These are phyloP conservation scores for Harpagifer antarcticus DNA, from an alignment of 2,797 vertebrate species.

Conservation along the genomic window DNA sequence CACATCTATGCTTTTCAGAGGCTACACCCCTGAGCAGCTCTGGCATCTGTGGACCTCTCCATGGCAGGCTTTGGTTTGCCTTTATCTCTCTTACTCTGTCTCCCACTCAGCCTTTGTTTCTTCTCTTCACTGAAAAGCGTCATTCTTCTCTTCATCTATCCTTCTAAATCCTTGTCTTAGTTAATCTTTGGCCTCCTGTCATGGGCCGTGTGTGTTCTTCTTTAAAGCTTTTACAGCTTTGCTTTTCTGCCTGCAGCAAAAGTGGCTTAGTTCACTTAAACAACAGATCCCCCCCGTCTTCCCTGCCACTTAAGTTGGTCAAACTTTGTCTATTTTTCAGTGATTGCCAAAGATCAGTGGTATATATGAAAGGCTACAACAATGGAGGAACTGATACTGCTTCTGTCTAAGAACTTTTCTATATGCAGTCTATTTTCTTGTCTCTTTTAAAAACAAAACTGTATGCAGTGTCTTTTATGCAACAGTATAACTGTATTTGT, in stretches of 20 bases:
- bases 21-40: conserved; percentile 57
- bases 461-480: neutral
- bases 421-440: no score
- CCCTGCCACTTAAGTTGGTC: neutral
- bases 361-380: neutral
- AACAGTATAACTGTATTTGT: neutral
- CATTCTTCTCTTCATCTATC: conserved; percentile 21
- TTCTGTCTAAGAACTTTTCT: neutral
- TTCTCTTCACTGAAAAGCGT: conserved; percentile 21
- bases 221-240: conserved; percentile 22
- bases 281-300: neutral
- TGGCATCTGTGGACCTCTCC: conserved; percentile 44
- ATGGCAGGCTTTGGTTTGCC: conserved; percentile 25
- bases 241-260: conserved; percentile 2
- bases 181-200: conserved; percentile 33
- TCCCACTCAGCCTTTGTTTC: conserved; percentile 45
- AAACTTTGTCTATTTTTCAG: neutral
- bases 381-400: neutral
- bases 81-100: conserved; percentile 30
- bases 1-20: conserved; percentile 47
- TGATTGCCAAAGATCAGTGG: neutral
- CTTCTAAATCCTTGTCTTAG: conserved; percentile 40
- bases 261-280: conserved; percentile 17
- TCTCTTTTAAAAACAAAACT: no score
- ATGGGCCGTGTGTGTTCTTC: conserved; percentile 8